A percentile compares a stretch with the other conserved stretches of the same genome.
Conservation (phyloP, 2,113 vertebrate genomes). For the Tenrec ecaudatus region DNA sequence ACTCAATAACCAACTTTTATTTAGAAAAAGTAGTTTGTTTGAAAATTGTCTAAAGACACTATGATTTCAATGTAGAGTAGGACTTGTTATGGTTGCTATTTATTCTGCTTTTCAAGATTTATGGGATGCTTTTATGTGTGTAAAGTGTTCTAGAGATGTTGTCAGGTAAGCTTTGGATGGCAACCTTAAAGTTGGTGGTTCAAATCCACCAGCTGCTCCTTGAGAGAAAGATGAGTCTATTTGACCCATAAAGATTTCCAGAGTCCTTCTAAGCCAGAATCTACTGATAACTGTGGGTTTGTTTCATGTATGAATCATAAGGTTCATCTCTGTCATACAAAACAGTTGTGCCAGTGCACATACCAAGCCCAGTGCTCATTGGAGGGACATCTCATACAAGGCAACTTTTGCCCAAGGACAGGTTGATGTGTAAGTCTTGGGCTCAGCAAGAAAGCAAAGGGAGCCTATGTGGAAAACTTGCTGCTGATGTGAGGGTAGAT, state of each 20-base stretch:
- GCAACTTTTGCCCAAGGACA: background rate
- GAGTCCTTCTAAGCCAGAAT: too few relatives aligned
- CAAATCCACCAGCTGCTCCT: too few relatives aligned
- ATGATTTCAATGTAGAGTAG: background rate
- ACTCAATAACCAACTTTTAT: background rate
- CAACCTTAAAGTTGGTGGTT: too few relatives aligned
- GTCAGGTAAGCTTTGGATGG: too few relatives aligned
- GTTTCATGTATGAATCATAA: background rate
- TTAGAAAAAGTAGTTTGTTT: slow-evolving; percentile 26
- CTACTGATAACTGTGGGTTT: too few relatives aligned
- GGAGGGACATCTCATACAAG: background rate
- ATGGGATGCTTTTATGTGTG: background rate
- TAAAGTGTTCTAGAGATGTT: too few relatives aligned
- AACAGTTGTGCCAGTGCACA: background rate
- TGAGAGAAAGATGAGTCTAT: too few relatives aligned
- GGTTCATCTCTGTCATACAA: background rate
- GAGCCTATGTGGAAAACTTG: background rate
- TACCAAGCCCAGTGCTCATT: background rate
- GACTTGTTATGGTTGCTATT: background rate
- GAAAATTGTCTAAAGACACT: slow-evolving; percentile 30
- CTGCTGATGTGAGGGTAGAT: background rate
- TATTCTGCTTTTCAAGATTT: slow-evolving; percentile 39
- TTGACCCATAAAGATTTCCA: too few relatives aligned
- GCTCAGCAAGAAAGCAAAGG: background rate
- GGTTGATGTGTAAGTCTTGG: fast-evolving